Base-by-base conservation (phyloP, 2,888 invertebrate species). In the Autographa gamma region DNA sequence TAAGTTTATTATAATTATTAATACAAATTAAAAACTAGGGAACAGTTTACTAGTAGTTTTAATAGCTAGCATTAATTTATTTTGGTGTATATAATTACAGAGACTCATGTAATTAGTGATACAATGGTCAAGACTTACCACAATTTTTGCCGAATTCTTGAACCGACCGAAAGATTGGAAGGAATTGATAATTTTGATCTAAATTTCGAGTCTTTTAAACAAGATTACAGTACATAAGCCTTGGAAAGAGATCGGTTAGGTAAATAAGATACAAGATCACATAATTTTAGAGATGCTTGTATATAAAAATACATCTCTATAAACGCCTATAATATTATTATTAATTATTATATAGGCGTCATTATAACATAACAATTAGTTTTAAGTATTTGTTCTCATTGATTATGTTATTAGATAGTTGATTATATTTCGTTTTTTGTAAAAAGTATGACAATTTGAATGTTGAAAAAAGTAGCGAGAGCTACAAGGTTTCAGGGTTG, bases 301-400 rank as follows among this genome's bases (percentile, higher is more conserved):
- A n/a, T n/a, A n/a, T 48, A 48, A 43, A n/a, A 48, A 48, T 48
- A 48, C n/a, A 48, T 48, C 48, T 48, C 48, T n/a, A 48, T 48
- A 48, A 48, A 48, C 48, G 48, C n/a, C 48, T 48, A n/a, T 7
- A 6, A 8, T 7, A 4, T 48, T 48, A 48, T 48, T 38, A 38
- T 38, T 38, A 11, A 48, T 48, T 38, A 38, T 38, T 7, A 11
- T 38, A 38, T 38, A 38, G 38, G 38, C 38, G 38, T 38, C 38
- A 11, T 38, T 38, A 38, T 43, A 16, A 16, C 6, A n/a, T 48
- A n/a, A n/a, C n/a, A 8, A 48, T n/a, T 43, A 48, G n/a, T 16
- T 2, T 7, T 48, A 48, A 48, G 48, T n/a, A n/a, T 48, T 48
- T 16, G 16, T 43, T 48, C n/a, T 48, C 7, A 7, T 48, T n/a